A percentile compares a stretch with the other conserved stretches of the same genome.
Conservation (phyloP, 2,888 invertebrate species). For the Chrysolina americana region DNA sequence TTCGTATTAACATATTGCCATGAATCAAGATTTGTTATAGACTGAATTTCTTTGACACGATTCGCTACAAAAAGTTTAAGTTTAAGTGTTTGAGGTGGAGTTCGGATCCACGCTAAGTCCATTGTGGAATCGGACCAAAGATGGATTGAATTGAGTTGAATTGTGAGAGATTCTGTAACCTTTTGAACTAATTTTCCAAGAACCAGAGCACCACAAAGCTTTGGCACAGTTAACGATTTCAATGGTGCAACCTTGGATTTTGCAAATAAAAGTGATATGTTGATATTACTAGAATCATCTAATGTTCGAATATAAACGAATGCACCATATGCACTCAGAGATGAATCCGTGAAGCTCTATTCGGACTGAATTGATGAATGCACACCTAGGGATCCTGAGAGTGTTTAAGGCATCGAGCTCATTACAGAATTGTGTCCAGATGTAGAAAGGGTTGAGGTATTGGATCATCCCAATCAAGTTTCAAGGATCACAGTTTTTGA, state of each 20-base stretch:
- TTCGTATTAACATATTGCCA: neutral
- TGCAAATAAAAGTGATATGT: neutral
- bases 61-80: too few species aligned
- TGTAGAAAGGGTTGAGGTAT: neutral
- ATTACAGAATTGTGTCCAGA: too few species aligned
- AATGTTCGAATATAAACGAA: neutral
- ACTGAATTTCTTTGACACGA: too few species aligned
- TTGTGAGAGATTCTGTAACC: too few species aligned
- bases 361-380: neutral
- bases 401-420: neutral
- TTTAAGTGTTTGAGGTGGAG: too few species aligned
- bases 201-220: neutral
- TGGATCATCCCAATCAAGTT: neutral
- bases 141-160: too few species aligned
- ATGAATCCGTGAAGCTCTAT: neutral
- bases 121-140: too few species aligned
- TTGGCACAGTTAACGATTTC: neutral
- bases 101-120: too few species aligned
- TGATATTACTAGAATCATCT: neutral
- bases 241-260: neutral
- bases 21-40: too few species aligned
- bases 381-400: neutral
- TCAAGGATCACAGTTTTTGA: neutral
- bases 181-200: neutral
- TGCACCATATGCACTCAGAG: neutral